These are phyloP conservation scores for Montipora efflorescens DNA, from an alignment of 64 coral and sea anemone genomes.

Conservation along the genomic window DNA sequence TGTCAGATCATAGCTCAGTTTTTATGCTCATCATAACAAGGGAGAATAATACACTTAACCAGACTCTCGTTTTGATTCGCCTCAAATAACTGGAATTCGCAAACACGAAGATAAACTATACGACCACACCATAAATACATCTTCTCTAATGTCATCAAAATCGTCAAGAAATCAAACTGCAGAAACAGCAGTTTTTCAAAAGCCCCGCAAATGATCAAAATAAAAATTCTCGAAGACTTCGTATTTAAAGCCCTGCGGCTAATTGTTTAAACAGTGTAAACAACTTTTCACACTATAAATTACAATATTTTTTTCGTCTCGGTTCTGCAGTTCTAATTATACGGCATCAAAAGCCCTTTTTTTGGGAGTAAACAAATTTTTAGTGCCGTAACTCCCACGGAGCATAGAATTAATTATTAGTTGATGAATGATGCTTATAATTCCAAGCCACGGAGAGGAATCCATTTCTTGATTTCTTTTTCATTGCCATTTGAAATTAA, in stretches of 20 bases:
- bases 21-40: not conserved
- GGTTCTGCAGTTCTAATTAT: not conserved
- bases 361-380: not conserved
- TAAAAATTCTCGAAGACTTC: not conserved
- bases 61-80: not conserved
- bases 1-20: not conserved
- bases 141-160: too few relatives aligned
- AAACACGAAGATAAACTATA: too few relatives aligned
- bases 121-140: too few relatives aligned
- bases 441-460: conserved; percentile 26
- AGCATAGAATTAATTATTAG: conserved; percentile 22
- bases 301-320: not conserved
- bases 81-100: not conserved
- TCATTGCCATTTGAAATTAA: not conserved
- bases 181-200: not conserved
- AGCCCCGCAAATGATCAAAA: not conserved
- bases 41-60: not conserved
- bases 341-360: not conserved
- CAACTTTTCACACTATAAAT: conserved; percentile 28
- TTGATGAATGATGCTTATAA: conserved; percentile 16
- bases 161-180: too few relatives aligned
- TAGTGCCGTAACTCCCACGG: not conserved
- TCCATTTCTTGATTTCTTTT: conserved; percentile 16
- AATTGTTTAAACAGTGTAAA: conserved; percentile 56
- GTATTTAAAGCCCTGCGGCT: conserved; percentile 15